Percentiles rank a stretch among this genome's conserved stretches.
Evolutionary conservation across 2,797 vertebrate species (phyloP).

Genomic region (Cheirogaleus major): DNA sequence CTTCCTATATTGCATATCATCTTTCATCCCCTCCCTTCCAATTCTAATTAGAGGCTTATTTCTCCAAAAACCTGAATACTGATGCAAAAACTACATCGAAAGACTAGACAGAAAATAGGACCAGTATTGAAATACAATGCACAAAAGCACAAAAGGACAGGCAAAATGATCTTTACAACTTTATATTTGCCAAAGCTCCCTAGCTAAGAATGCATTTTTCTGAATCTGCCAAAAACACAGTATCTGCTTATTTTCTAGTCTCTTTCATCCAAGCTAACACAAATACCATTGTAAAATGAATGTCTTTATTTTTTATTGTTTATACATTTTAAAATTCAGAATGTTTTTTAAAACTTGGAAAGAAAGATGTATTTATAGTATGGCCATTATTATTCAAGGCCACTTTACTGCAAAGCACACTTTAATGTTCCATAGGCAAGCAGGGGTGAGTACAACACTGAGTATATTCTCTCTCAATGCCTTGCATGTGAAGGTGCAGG

Average conservation of each 20-base stretch:
- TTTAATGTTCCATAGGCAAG: background rate
- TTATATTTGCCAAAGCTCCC: background rate
- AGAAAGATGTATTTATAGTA: background rate
- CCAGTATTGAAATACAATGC: background rate
- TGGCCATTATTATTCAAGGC: background rate
- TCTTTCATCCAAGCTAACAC: background rate
- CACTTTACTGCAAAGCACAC: background rate
- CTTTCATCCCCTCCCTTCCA: background rate
- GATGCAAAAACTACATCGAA: background rate
- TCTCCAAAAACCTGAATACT: background rate
- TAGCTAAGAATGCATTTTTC: background rate
- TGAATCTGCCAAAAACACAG: background rate
- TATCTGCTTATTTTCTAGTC: background rate
- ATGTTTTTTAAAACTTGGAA: background rate
- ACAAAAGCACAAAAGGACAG: background rate
- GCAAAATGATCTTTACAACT: background rate
- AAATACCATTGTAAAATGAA: background rate
- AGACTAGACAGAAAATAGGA: background rate
- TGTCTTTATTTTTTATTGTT: background rate
- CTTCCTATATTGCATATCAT: background rate
- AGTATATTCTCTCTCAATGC: background rate
- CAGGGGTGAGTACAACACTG: background rate
- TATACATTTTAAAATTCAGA: background rate
- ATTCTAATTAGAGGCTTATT: background rate
- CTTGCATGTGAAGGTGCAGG: background rate